Evolutionary conservation across 2,113 vertebrate genomes (phyloP).

Genomic region (Dryoscopus gambensis): DNA sequence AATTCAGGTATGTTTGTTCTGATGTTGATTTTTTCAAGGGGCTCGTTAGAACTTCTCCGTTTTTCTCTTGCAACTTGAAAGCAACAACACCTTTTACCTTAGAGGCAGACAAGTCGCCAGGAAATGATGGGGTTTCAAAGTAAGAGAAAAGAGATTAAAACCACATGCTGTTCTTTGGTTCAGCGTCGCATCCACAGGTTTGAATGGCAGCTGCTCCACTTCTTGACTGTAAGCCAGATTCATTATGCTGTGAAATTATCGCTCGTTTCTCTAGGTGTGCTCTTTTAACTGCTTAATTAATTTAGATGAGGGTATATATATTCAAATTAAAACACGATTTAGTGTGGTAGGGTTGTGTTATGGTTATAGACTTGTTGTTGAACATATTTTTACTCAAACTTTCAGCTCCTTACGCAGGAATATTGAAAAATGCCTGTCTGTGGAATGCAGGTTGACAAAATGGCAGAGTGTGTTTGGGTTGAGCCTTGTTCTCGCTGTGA

Average conservation of each 20-base stretch:
- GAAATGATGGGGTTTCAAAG: constrained; percentile 60
- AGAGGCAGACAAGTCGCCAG: constrained; percentile 18
- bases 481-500: neutral
- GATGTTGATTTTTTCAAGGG: constrained; percentile 9
- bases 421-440: neutral
- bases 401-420: neutral
- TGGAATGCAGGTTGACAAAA: neutral
- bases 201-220: constrained; percentile 42
- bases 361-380: neutral
- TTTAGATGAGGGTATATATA: constrained; percentile 18
- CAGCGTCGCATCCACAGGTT: neutral
- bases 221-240: constrained; percentile 41
- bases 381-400: neutral
- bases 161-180: constrained; percentile 24
- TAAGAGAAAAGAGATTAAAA: constrained; percentile 56
- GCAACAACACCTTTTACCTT: constrained; percentile 22
- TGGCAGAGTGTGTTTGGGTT: neutral
- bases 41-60: neutral
- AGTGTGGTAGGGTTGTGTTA: neutral
- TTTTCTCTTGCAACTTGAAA: constrained; percentile 6
- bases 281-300: constrained; percentile 61
- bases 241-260: constrained; percentile 55
- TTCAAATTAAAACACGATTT: constrained; percentile 25
- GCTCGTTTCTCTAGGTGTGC: constrained; percentile 42
- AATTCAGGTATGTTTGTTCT: constrained; percentile 32